These are phyloP conservation scores for Nebria salina DNA, from an alignment of 2,888 invertebrate species.

Conservation along the genomic window DNA sequence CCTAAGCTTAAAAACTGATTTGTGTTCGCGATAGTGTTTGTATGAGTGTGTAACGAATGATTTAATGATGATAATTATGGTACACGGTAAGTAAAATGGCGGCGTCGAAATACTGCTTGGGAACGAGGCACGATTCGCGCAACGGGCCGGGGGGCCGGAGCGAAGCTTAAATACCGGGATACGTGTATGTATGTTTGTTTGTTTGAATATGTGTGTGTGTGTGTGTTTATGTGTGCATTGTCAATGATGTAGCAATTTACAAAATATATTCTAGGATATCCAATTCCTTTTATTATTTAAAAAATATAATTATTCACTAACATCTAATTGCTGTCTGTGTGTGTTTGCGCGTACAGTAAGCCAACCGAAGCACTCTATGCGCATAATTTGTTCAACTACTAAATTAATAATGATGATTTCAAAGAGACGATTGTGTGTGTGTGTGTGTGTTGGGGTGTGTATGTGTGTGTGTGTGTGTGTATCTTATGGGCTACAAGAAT, in stretches of 20 bases:
- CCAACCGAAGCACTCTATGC: slow-evolving; percentile 30
- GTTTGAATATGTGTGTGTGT: slow-evolving; percentile 10
- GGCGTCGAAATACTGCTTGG: slow-evolving; percentile 49
- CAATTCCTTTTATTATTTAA: slow-evolving; percentile 30
- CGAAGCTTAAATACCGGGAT: slow-evolving; percentile 39
- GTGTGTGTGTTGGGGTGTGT: slow-evolving; percentile 4
- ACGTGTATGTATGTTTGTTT: slow-evolving; percentile 17
- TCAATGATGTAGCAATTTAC: slow-evolving; percentile 26
- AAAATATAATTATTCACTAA: slow-evolving; percentile 40
- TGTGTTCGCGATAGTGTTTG: background rate
- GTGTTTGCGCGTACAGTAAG: slow-evolving; percentile 36
- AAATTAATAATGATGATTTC: background rate
- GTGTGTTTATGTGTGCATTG: slow-evolving; percentile 15
- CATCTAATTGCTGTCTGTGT: slow-evolving; percentile 26
- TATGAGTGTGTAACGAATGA: background rate
- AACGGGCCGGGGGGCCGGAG: slow-evolving; percentile 54
- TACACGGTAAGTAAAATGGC: slow-evolving; percentile 44
- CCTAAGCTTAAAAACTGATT: slow-evolving; percentile 14
- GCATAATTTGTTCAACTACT: background rate
- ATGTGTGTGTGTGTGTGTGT: slow-evolving; percentile 3
- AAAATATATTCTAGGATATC: slow-evolving; percentile 43
- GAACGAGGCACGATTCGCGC: slow-evolving; percentile 57
- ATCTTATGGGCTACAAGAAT: slow-evolving; percentile 62
- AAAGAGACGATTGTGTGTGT: background rate
- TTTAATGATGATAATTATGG: background rate